Conservation (phyloP, 2,888 invertebrate species). For the Hedya salicella region DNA sequence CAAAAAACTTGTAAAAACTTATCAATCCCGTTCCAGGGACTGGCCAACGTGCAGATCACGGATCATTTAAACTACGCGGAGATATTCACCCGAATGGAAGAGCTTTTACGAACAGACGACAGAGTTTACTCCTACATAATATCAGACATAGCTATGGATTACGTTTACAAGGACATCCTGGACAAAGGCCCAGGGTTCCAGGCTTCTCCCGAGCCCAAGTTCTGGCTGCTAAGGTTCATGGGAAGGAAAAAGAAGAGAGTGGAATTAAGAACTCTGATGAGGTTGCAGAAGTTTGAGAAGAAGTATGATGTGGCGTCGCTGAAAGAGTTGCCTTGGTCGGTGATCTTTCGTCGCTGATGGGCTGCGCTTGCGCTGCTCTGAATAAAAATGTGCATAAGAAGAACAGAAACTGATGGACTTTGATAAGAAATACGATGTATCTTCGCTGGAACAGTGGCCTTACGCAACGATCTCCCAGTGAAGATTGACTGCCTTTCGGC, state of each 20-base stretch:
- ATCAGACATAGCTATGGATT: constrained; percentile 68
- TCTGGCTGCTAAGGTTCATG: constrained; percentile 49
- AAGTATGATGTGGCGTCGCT: constrained; percentile 66
- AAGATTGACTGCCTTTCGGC: too few relatives aligned
- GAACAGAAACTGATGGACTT: too few relatives aligned
- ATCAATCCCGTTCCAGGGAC: constrained; percentile 55
- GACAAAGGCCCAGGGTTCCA: constrained; percentile 31
- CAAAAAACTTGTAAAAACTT: neutral
- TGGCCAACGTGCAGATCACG: constrained; percentile 71
- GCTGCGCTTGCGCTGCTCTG: too few relatives aligned
- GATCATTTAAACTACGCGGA: constrained; percentile 62
- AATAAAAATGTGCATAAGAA: too few relatives aligned
- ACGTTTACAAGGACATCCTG: constrained; percentile 68
- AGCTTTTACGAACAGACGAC: constrained; percentile 55
- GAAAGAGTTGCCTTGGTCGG: constrained; percentile 74
- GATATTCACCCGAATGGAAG: constrained; percentile 70
- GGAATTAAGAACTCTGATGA: constrained; percentile 44
- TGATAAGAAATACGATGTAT: too few relatives aligned
- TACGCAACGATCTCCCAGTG: too few relatives aligned
- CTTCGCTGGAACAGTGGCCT: too few relatives aligned
- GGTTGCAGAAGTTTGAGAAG: constrained; percentile 57
- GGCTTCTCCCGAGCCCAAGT: neutral
- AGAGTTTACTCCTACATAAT: constrained; percentile 72
- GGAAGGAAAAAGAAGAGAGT: constrained; percentile 54
- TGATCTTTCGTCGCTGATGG: constrained; percentile 66